phyloP scores from a whole-genome alignment of 2,888 invertebrate species.

The Drosophila gaucha region DNA sequence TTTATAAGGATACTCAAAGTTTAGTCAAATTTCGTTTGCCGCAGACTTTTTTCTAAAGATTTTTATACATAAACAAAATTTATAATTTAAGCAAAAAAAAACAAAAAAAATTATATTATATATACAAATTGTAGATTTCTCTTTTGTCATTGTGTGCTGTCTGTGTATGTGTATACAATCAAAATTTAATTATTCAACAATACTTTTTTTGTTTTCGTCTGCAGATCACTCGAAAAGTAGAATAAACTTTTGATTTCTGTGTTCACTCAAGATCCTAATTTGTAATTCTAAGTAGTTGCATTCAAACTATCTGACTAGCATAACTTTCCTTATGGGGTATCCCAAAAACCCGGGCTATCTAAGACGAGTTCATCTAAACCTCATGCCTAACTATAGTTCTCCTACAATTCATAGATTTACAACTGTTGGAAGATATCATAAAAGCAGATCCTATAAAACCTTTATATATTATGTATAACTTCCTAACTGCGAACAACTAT shows the following conservation, averaged over 20 bases:
- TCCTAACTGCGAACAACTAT: slow-evolving; percentile 20
- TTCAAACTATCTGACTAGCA: slow-evolving; percentile 11
- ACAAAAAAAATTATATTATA: background rate
- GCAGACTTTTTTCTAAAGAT: slow-evolving; percentile 5
- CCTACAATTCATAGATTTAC: slow-evolving; percentile 3
- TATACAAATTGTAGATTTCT: slow-evolving; percentile 1
- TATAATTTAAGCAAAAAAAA: slow-evolving; percentile 10
- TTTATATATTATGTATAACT: background rate
- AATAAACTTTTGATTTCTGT: background rate
- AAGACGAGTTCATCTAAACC: slow-evolving; percentile 36
- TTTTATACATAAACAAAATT: slow-evolving; percentile 17
- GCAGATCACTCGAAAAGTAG: no score
- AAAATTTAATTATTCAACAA: slow-evolving; percentile 1
- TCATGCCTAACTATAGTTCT: slow-evolving; percentile 2
- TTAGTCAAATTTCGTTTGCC: slow-evolving; percentile 62
- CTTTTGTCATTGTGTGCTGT: slow-evolving; percentile 23
- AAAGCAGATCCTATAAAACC: slow-evolving; percentile 9
- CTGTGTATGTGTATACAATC: no score
- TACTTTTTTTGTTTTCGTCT: slow-evolving; percentile 7
- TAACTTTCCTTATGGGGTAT: slow-evolving; percentile 5
- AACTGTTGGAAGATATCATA: background rate
- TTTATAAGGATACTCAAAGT: slow-evolving; percentile 66
- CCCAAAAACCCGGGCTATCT: slow-evolving; percentile 2
- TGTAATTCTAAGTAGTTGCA: slow-evolving; percentile 20
- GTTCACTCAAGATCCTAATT: slow-evolving; percentile 2